Evolutionary conservation across 2,113 vertebrate genomes (phyloP).

Genomic region (Perccottus glenii): DNA sequence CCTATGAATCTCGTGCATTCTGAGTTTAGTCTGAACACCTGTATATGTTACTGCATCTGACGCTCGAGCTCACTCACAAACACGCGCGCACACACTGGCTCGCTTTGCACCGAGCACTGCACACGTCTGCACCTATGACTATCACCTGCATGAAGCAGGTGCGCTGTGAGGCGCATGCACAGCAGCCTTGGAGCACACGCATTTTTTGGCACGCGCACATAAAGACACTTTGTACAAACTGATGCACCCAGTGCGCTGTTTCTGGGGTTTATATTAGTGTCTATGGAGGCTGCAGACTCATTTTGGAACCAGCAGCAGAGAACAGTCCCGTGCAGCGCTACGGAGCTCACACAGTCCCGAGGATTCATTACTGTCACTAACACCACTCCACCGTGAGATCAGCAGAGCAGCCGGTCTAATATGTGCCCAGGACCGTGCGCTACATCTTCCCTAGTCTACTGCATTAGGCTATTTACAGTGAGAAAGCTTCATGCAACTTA

Average conservation of each 20-base stretch:
- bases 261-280: neutral
- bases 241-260: neutral
- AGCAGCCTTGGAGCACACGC: neutral
- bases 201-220: neutral
- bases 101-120: slow-evolving; percentile 17
- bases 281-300: neutral
- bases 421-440: neutral
- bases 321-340: neutral
- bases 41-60: neutral
- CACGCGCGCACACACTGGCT: slow-evolving; percentile 21
- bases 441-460: too few relatives aligned
- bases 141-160: slow-evolving; percentile 4
- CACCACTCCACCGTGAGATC: neutral
- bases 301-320: neutral
- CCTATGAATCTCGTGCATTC: neutral
- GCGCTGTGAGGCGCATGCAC: neutral
- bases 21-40: neutral
- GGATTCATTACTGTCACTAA: neutral
- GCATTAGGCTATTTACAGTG: neutral
- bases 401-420: neutral
- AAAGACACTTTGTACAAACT: too few relatives aligned
- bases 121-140: slow-evolving; percentile 31
- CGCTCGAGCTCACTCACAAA: neutral
- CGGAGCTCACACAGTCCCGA: neutral
- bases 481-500: neutral